Percentiles rank a stretch among this genome's conserved stretches.
phyloP scores from a whole-genome alignment of 2,113 vertebrate species.

The Caracal caracal region DNA sequence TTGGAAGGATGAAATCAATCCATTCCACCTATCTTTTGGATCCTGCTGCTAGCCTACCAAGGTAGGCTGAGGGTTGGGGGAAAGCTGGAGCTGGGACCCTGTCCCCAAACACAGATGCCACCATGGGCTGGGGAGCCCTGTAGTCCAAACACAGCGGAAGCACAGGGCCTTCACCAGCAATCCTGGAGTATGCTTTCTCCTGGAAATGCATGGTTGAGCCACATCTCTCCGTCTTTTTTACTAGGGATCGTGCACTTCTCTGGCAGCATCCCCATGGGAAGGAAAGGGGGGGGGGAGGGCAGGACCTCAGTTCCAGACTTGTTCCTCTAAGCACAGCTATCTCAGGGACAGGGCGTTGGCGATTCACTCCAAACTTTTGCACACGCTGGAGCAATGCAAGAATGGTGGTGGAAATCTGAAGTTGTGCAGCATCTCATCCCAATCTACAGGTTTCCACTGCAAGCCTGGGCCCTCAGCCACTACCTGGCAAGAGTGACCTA shows the following conservation, averaged over 20 bases:
- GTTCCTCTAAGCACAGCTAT: neutral
- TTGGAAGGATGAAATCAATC: neutral
- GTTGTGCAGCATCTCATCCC: neutral
- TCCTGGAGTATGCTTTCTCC: neutral
- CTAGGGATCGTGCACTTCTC: neutral
- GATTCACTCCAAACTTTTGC: neutral
- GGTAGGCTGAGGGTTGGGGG: neutral
- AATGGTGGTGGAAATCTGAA: neutral
- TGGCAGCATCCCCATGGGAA: neutral
- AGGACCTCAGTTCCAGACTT: neutral
- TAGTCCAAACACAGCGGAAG: neutral
- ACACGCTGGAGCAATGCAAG: rapidly evolving
- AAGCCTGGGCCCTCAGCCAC: neutral
- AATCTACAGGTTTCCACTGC: neutral
- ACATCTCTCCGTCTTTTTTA: neutral
- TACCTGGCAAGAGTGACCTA: neutral
- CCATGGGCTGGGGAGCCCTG: neutral
- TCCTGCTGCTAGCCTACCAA: neutral
- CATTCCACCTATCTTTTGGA: neutral
- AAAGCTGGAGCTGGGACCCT: neutral
- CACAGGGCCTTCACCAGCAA: neutral
- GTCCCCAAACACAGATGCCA: neutral
- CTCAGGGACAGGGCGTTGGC: neutral
- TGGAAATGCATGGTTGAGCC: neutral
- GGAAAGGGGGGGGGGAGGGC: neutral